phyloP scores from a whole-genome alignment of 2,797 vertebrate species.

The Halcyon badia region DNA sequence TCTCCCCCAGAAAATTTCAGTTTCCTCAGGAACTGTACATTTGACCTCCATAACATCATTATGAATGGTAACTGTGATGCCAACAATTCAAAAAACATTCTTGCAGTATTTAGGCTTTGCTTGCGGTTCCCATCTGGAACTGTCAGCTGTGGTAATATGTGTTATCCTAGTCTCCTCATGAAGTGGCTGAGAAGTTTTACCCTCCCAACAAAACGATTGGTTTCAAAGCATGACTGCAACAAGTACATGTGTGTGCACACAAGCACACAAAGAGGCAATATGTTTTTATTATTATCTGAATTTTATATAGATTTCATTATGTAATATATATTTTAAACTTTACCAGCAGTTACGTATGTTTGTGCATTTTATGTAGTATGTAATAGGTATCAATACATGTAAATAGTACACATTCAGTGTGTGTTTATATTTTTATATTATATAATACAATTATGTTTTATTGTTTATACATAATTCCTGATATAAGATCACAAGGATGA shows the following conservation, averaged over 20 bases:
- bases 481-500: not conserved
- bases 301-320: not conserved
- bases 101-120: not conserved
- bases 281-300: not conserved
- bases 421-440: not conserved
- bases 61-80: not conserved
- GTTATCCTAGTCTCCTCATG: not conserved
- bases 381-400: not conserved
- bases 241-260: fast-evolving
- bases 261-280: fast-evolving
- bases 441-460: not conserved
- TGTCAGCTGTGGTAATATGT: not conserved
- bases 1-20: not conserved
- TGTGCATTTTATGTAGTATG: not conserved
- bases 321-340: not conserved
- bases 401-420: not conserved
- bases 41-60: not conserved
- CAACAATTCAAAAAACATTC: not conserved
- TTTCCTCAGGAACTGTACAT: not conserved
- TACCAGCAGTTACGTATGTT: not conserved
- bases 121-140: not conserved
- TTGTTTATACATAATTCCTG: not conserved
- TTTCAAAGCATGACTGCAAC: not conserved
- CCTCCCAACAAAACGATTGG: not conserved
- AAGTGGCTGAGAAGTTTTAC: not conserved